phyloP scores from a whole-genome alignment of 2,888 invertebrate species.

The Microplitis manilae region DNA sequence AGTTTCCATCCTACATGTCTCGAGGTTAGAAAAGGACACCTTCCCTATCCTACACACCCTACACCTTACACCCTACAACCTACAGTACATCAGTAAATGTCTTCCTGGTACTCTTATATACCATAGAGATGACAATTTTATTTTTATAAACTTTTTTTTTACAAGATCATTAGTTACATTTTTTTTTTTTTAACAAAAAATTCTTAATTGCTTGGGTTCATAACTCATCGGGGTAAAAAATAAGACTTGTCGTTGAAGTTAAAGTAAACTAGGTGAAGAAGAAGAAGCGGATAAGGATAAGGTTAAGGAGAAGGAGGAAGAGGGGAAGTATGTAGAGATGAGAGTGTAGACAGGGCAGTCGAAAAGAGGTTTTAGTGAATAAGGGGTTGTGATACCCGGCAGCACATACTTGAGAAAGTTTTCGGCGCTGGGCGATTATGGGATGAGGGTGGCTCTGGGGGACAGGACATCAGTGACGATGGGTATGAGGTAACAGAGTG shows the following conservation, averaged over 20 bases:
- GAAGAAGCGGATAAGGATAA: conserved; percentile 30
- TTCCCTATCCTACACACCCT: conserved; percentile 31
- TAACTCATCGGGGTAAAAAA: conserved; percentile 62
- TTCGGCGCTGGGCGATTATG: conserved; percentile 50
- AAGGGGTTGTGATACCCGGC: conserved; percentile 52
- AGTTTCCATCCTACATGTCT: conserved; percentile 52
- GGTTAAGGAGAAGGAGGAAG: conserved; percentile 18
- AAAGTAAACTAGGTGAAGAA: conserved; percentile 43
- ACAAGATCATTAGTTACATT: background rate
- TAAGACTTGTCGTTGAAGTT: conserved; percentile 49
- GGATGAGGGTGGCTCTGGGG: conserved; percentile 62
- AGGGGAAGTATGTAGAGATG: background rate
- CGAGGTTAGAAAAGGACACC: conserved; percentile 4
- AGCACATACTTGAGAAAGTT: conserved; percentile 71
- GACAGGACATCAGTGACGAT: conserved; percentile 48
- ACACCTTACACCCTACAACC: conserved; percentile 12
- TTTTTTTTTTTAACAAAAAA: conserved; percentile 15
- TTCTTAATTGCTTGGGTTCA: conserved; percentile 62
- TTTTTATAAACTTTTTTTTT: background rate
- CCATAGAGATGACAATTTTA: background rate
- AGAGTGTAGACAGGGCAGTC: conserved; percentile 31
- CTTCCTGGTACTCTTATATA: background rate
- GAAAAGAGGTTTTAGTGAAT: conserved; percentile 42
- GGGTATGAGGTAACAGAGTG: conserved; percentile 61
- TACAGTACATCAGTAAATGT: background rate